A percentile compares a stretch with the other conserved stretches of the same genome.
These are phyloP conservation scores for Meiosimyza decipiens DNA, from an alignment of 2,888 invertebrate genomes.

Conservation along the genomic window DNA sequence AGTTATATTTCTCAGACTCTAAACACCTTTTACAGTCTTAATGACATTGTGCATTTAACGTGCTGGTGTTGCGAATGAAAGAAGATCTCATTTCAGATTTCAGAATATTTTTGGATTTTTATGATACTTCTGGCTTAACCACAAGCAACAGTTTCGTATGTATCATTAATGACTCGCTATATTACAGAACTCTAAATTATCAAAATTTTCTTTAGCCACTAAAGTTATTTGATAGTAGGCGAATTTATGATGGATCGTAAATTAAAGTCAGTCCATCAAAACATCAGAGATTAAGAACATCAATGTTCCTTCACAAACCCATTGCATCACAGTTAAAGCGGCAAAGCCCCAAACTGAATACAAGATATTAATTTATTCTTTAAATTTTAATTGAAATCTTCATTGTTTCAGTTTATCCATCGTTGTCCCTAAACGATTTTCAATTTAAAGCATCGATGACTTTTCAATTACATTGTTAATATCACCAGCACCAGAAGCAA, in stretches of 20 bases:
- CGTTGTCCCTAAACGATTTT: constrained; percentile 33
- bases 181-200: no score
- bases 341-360: neutral
- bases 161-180: neutral
- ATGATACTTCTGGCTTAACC: constrained; percentile 18
- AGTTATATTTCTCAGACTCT: neutral
- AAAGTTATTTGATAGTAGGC: neutral
- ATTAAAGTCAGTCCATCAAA: neutral
- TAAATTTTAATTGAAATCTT: neutral
- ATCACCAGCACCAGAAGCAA: no score
- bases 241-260: constrained; percentile 19
- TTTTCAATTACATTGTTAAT: constrained; percentile 38
- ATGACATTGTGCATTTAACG: no score
- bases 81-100: no score
- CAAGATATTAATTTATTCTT: neutral
- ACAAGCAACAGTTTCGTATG: no score
- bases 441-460: constrained; percentile 42
- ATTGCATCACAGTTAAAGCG: neutral
- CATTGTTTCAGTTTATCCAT: constrained; percentile 4
- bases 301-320: no score
- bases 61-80: no score
- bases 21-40: neutral
- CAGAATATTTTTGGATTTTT: constrained; percentile 2
- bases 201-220: neutral
- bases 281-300: neutral